Base-by-base conservation (phyloP, 2,888 invertebrate species). In the Leucoptera coffeella region DNA sequence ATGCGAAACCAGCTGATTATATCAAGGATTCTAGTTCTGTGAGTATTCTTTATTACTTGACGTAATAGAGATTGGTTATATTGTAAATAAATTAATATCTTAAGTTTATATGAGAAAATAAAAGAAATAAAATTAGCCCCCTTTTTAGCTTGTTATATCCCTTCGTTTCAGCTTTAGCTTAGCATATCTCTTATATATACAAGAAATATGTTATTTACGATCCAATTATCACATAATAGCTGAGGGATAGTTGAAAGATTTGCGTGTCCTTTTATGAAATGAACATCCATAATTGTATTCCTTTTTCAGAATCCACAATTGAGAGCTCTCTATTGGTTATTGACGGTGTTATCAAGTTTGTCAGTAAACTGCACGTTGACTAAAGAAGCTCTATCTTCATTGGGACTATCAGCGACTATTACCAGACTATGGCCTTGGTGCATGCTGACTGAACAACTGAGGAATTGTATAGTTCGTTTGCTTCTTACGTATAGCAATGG, bases 381-480 rank as follows among this genome's bases (percentile, higher is more conserved):
- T 1, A 83, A 83, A 42, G 64, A 64, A 12, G 50, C 53, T 15
- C 71, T 76, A 14, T 73, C 75, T 0, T 60, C 71, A 13, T 53
- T 67, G 20, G 74, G 74, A 27, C 43, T 82, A 14, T 69, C 78
- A 1, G 71, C 76, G 32, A 61, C 77, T 1, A 42, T 81, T 8
- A 76, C 77, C 40, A 76, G 79, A 35, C 51, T 82, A 37, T 83
- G 83, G 82, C 60, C 74, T 3, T 82, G 82, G 81, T 75, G 77
- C 38, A 72, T 72, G 42, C 59, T 76, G 38, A 75, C 75, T 13
- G 75, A 75, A 26, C 52, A 49, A 25, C 48, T 77, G 21, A 42
- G 78, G 4, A 51, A 60, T 2, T 67, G 75, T 11, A 62, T 73
- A 10, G 50, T 82, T 28, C 73, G 74, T 38, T 52, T 82, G 36